Conservation (phyloP, 1,140 invertebrate species). For the Drosophila pandora region DNA sequence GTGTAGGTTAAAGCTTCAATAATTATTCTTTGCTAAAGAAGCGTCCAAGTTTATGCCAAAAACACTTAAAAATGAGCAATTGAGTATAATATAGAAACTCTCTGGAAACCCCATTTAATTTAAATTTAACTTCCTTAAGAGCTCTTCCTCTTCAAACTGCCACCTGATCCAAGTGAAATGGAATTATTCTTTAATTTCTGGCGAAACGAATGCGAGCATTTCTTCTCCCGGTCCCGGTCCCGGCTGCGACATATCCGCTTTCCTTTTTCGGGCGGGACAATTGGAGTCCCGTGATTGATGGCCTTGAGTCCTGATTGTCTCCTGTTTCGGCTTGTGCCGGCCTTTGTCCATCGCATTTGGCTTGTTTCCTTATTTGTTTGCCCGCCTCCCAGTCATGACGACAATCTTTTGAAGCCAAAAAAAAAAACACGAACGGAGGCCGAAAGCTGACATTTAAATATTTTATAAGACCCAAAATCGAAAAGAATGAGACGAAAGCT, state of each 20-base stretch:
- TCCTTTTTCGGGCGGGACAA: background rate
- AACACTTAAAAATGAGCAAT: too few species aligned
- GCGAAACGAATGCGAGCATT: background rate
- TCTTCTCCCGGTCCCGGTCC: background rate
- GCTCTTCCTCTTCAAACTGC: background rate
- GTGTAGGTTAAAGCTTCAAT: too few species aligned
- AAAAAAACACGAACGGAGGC: conserved; percentile 5
- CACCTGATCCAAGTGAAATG: background rate
- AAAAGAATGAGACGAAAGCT: conserved; percentile 5
- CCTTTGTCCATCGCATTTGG: conserved; percentile 14
- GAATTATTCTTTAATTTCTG: conserved; percentile 6
- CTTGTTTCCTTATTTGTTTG: conserved; percentile 29
- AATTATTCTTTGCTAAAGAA: too few species aligned
- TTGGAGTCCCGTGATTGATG: conserved; percentile 28
- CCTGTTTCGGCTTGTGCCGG: background rate
- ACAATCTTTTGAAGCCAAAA: conserved; percentile 36
- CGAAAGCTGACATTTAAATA: conserved; percentile 66
- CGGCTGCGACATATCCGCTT: background rate
- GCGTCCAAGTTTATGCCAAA: too few species aligned
- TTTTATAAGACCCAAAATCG: conserved; percentile 57
- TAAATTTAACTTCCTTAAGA: too few species aligned
- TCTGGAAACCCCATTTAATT: too few species aligned
- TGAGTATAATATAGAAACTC: too few species aligned
- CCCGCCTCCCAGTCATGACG: conserved; percentile 25
- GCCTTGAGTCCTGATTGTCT: conserved; percentile 25